Base-by-base conservation (phyloP, 2,888 invertebrate species). In the Tinea semifulvella region DNA sequence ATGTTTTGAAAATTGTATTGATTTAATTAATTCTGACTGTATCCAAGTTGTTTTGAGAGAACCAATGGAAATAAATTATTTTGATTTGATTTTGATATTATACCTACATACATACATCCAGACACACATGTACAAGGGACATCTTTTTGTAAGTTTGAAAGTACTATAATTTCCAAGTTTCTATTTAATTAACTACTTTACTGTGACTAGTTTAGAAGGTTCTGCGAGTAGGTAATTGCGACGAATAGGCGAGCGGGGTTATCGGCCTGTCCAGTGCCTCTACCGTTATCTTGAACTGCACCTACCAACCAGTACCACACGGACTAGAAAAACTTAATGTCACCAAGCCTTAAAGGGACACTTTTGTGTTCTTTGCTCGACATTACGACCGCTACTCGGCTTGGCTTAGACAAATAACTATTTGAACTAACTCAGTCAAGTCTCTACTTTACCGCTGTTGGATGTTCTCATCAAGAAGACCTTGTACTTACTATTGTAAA, bases 241-340 rank as follows among this genome's bases (percentile, higher is more conserved):
- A 3, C 18, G 31, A 31, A 31, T 40, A 22, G 14, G 40, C 40
- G 20, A 38, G 16, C 38, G 19, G 19, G 40, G 40, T 40, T 20
- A 22, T 20, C 22, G 40, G 40, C 40, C 40, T n/a, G 22, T 22
- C 22, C 40, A 40, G 20, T 20, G 22, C 38, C 38, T 38, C 40
- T 40, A 40, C 40, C 40, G 40, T 40, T 40, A 40, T 22, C 40
- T 40, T 22, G 20, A 22, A 38, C 18, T 22, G 40, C 40, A 40
- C 40, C 22, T 22, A 17, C 20, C 40, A 11, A 22, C 20, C 22
- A 40, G 40, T 22, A 22, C 22, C 22, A 40, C 22, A 40, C 36
- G 36, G 36, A 36, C 40, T 40, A 40, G 40, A 40, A 40, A 38
- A 38, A 38, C 40, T 40, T 13, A 40, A 40, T 40, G 40, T 40